Evolutionary conservation across 2,797 vertebrate genomes (phyloP).

Genomic region (Kryptolebias ocellatus): DNA sequence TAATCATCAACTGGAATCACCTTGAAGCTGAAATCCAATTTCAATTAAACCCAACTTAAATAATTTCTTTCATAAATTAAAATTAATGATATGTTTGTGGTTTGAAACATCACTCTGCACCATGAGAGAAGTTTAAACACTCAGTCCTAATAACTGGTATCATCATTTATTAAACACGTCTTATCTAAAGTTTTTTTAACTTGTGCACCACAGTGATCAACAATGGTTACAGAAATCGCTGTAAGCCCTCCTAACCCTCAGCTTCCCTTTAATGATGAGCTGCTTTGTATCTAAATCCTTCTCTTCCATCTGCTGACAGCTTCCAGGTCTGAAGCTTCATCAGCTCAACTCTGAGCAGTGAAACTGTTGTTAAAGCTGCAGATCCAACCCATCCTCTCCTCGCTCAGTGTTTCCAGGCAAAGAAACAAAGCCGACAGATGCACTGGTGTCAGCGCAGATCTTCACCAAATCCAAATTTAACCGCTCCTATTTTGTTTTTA

Average conservation of each 20-base stretch:
- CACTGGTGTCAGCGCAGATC: conserved; percentile 36
- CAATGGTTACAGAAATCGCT: not conserved
- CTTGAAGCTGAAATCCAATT: no score
- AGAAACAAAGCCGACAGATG: conserved; percentile 23
- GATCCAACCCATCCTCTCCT: conserved; percentile 34
- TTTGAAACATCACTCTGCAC: no score
- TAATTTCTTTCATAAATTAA: no score
- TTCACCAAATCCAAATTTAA: conserved; percentile 51
- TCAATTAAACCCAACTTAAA: no score
- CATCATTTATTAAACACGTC: not conserved
- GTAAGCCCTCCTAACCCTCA: not conserved
- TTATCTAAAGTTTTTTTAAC: not conserved
- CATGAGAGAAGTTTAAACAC: no score
- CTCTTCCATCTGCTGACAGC: not conserved
- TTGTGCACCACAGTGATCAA: no score
- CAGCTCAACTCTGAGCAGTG: not conserved
- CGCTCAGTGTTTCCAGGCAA: conserved; percentile 36
- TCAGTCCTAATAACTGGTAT: no score
- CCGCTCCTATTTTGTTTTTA: conserved; percentile 52
- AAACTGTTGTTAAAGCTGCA: not conserved
- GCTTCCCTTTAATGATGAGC: not conserved
- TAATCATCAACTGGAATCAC: no score
- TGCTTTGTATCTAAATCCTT: not conserved
- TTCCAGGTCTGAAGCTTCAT: not conserved
- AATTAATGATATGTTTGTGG: no score